These are phyloP conservation scores for Alauda arvensis DNA, from an alignment of 2,797 vertebrate species.

Conservation along the genomic window DNA sequence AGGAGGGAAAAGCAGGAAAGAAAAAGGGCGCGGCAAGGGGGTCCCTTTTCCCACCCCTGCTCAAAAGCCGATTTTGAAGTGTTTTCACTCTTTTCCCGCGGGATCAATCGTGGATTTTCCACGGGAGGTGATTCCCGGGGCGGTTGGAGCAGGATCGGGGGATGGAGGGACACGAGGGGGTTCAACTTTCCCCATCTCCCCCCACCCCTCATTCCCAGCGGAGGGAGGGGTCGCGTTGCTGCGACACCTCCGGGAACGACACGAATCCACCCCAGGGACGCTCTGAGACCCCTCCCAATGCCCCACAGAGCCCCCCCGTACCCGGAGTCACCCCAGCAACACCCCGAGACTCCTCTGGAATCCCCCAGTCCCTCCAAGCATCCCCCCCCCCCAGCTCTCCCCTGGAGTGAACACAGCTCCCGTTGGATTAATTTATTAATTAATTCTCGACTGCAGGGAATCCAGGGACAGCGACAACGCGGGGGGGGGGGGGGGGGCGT, in stretches of 20 bases:
- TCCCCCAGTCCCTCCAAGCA: too few species aligned
- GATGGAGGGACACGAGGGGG: not conserved
- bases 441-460: not conserved
- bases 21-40: not conserved
- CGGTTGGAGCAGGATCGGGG: not conserved
- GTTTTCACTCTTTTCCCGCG: not conserved
- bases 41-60: not conserved
- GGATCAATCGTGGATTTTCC: not conserved
- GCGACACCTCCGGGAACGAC: too few species aligned
- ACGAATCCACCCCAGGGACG: not conserved
- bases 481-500: too few species aligned
- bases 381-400: not conserved
- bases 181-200: not conserved
- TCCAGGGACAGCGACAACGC: not conserved
- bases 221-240: too few species aligned
- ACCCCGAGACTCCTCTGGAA: too few species aligned
- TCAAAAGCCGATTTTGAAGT: not conserved
- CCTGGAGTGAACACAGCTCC: fast-evolving
- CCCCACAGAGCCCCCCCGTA: not conserved
- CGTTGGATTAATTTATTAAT: not conserved
- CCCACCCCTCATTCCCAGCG: not conserved
- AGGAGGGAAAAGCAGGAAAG: too few species aligned
- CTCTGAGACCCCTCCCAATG: not conserved
- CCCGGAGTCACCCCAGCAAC: not conserved
- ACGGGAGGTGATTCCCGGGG: not conserved